These are phyloP conservation scores for Drosophila koepferae DNA, from an alignment of 2,888 invertebrate species.

Conservation along the genomic window DNA sequence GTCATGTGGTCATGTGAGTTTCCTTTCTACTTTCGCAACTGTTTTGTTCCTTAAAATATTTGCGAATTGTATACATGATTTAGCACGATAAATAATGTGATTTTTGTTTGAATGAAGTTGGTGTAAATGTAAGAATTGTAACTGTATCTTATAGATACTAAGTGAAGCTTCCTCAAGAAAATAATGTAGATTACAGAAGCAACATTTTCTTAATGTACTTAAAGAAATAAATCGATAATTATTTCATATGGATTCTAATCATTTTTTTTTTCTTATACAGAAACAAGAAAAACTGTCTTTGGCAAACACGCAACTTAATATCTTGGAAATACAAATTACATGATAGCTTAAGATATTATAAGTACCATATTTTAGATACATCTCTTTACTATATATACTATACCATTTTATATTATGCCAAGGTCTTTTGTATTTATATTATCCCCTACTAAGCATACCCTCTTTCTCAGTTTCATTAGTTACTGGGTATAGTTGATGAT, in stretches of 20 bases:
- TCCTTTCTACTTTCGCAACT: neutral
- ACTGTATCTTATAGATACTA: neutral
- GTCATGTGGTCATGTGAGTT: neutral
- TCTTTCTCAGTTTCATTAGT: neutral
- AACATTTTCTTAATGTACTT: no score
- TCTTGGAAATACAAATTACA: no score
- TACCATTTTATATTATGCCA: no score
- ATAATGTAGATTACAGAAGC: neutral
- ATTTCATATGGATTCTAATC: no score
- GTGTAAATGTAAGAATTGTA: no score
- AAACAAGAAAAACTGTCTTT: no score
- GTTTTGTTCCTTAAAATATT: neutral
- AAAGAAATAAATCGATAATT: no score
- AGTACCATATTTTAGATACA: no score
- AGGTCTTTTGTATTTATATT: neutral
- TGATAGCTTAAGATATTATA: no score
- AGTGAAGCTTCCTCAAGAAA: neutral
- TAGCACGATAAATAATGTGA: neutral
- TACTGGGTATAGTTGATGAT: slow-evolving; percentile 4
- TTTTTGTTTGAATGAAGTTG: neutral
- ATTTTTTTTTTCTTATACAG: no score
- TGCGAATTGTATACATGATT: neutral
- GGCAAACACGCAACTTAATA: no score
- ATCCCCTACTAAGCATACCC: neutral
- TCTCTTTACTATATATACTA: no score